These are phyloP conservation scores for Macrotrachela quadricornifera DNA, from an alignment of 1,140 invertebrate species.

Conservation along the genomic window DNA sequence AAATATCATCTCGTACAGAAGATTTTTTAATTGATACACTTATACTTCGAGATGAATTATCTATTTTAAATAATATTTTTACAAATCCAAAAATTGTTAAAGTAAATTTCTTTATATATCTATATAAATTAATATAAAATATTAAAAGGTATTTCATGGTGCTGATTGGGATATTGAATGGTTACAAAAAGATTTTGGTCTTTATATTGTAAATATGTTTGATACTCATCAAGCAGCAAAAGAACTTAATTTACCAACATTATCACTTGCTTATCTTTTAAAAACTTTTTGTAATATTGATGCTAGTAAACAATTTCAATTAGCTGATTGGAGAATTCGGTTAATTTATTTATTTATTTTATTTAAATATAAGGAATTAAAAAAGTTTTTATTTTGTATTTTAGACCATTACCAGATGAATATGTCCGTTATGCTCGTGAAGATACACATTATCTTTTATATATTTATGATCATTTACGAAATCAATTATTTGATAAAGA, in stretches of 20 bases:
- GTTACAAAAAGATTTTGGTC: slow-evolving; percentile 77
- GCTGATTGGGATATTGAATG: slow-evolving; percentile 67
- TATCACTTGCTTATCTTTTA: slow-evolving; percentile 57
- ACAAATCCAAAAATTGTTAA: slow-evolving; percentile 74
- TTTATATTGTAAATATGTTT: slow-evolving; percentile 91
- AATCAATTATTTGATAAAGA: slow-evolving; percentile 50
- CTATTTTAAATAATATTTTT: slow-evolving; percentile 67
- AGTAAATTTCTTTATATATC: slow-evolving; percentile 29
- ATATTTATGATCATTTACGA: slow-evolving; percentile 61
- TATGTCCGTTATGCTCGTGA: slow-evolving; percentile 66
- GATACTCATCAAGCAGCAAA: slow-evolving; percentile 74
- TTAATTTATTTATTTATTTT: too few relatives aligned
- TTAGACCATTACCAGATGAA: slow-evolving; percentile 57
- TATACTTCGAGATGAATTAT: slow-evolving; percentile 52
- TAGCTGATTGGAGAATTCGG: slow-evolving; percentile 67
- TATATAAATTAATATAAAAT: too few relatives aligned
- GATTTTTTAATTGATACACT: slow-evolving; percentile 84
- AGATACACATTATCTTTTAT: slow-evolving; percentile 85
- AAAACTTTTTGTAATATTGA: slow-evolving; percentile 52
- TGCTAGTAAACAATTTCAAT: slow-evolving; percentile 68
- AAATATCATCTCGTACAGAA: slow-evolving; percentile 61
- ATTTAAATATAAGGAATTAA: too few relatives aligned
- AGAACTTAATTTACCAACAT: slow-evolving; percentile 41
- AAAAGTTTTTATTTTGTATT: background rate
- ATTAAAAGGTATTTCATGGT: slow-evolving; percentile 48